Conservation (phyloP, 2,888 invertebrate genomes). For the Cerceris ruficornis region DNA sequence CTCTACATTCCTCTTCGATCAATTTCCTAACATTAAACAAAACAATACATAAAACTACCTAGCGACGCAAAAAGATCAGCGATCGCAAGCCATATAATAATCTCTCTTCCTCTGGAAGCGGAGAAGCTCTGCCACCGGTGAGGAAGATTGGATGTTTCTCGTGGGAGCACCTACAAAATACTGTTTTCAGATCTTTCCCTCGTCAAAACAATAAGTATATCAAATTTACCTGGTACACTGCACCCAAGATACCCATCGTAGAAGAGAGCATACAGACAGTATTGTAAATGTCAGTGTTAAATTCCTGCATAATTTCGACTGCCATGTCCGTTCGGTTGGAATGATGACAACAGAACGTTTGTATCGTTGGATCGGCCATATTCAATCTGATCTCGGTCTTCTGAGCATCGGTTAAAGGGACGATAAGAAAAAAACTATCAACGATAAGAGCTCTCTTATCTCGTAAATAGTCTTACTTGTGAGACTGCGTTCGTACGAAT, state of each 20-base stretch:
- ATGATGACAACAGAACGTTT: conserved; percentile 91
- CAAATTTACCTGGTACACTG: conserved; percentile 87
- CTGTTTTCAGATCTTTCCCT: background rate
- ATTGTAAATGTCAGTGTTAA: conserved; percentile 89
- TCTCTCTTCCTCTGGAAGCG: conserved; percentile 86
- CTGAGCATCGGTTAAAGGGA: conserved; percentile 24
- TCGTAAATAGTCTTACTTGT: background rate
- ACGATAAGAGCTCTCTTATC: conserved; percentile 33
- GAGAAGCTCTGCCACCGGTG: conserved; percentile 84
- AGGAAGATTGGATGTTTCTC: conserved; percentile 82
- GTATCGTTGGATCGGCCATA: conserved; percentile 93
- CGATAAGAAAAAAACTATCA: conserved; percentile 31
- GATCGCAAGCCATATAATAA: conserved; percentile 90
- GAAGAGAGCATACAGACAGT: conserved; percentile 89
- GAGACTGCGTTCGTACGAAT: background rate
- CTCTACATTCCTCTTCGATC: too few species aligned
- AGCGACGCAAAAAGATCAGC: conserved; percentile 90
- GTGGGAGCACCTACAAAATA: conserved; percentile 85
- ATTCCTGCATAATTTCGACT: conserved; percentile 87
- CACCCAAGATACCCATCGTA: conserved; percentile 88
- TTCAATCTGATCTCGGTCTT: conserved; percentile 25
- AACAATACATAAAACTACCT: conserved; percentile 82
- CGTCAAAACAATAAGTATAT: background rate
- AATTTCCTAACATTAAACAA: background rate
- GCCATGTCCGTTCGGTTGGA: conserved; percentile 86